Evolutionary conservation across 2,888 invertebrate species (phyloP).

Genomic region (Allolobophora icterica): DNA sequence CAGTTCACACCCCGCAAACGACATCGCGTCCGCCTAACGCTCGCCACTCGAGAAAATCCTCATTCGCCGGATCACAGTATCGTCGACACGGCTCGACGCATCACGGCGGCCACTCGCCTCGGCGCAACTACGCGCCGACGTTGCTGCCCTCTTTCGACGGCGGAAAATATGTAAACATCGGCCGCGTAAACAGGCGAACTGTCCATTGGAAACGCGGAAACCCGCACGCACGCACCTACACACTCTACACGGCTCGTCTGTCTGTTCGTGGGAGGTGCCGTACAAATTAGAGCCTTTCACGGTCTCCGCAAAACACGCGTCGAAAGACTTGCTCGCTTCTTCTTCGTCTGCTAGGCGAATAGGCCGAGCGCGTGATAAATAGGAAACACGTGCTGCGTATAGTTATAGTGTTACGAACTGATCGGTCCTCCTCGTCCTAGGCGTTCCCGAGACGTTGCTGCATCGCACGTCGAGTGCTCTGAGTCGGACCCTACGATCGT

Average conservation of each 20-base stretch:
- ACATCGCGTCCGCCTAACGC: neutral
- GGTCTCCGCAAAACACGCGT: neutral
- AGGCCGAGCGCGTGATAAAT: neutral
- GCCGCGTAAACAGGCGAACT: neutral
- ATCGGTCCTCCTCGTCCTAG: neutral
- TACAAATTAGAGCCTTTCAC: neutral
- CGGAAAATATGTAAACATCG: conserved; percentile 3
- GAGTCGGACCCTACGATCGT: neutral
- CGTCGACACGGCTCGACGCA: neutral
- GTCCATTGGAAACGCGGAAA: neutral
- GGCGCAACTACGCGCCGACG: neutral
- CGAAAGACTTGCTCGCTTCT: neutral
- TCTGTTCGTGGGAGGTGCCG: neutral
- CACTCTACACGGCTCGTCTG: neutral
- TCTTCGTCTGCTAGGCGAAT: neutral
- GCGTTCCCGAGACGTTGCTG: neutral
- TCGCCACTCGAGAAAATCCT: neutral
- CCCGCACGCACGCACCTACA: neutral
- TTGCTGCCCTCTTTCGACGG: neutral
- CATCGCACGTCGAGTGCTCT: neutral
- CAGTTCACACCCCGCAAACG: neutral
- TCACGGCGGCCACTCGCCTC: neutral
- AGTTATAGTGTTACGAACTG: neutral
- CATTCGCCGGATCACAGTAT: neutral
- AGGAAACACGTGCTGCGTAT: neutral